These are phyloP conservation scores for Heliconius ismenius DNA, from an alignment of 2,888 invertebrate species.

Conservation along the genomic window DNA sequence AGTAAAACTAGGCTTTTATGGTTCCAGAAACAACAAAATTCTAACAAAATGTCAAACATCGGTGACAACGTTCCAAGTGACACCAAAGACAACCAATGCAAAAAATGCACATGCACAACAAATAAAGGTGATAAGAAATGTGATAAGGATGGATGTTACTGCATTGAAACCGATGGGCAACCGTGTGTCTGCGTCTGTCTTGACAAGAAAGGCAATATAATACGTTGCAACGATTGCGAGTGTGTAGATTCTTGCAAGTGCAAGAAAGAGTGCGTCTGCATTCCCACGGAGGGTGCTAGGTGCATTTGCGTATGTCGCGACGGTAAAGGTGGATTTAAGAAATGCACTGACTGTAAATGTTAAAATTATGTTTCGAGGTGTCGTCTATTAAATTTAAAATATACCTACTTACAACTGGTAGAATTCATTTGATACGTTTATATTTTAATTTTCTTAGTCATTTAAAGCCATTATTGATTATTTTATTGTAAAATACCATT, in stretches of 20 bases:
- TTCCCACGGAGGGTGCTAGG: neutral
- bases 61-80: neutral
- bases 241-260: conserved; percentile 14
- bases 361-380: neutral
- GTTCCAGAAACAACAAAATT: conserved; percentile 1
- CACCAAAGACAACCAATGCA: neutral
- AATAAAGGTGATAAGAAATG: neutral
- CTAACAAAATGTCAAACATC: conserved; percentile 1
- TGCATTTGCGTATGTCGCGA: conserved; percentile 8
- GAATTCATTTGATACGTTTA: neutral
- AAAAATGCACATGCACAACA: neutral
- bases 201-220: neutral
- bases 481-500: neutral
- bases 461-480: neutral
- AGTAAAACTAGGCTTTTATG: neutral
- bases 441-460: neutral
- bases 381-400: neutral
- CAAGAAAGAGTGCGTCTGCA: conserved; percentile 17
- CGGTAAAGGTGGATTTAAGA: conserved; percentile 8
- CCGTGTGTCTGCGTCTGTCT: conserved; percentile 6
- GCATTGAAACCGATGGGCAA: neutral
- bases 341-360: conserved; percentile 3
- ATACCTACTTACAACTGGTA: neutral
- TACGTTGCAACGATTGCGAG: conserved; percentile 1
- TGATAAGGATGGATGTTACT: neutral